phyloP scores from a whole-genome alignment of 2,797 vertebrate genomes.

The Syndactyla subalaris region DNA sequence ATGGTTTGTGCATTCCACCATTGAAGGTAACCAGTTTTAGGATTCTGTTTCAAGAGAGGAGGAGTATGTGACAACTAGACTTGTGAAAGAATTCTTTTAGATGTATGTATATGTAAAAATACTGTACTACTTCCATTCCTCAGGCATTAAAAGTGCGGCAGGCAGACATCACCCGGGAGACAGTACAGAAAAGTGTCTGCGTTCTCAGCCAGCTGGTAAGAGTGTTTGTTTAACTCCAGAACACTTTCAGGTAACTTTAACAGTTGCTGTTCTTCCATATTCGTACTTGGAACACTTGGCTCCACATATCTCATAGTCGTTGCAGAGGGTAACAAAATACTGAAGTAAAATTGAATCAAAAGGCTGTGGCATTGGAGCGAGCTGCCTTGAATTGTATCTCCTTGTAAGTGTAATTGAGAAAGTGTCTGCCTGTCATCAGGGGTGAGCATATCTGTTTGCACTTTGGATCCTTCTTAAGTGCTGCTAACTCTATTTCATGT shows the following conservation, averaged over 20 bases:
- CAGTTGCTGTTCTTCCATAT: neutral
- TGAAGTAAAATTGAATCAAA: neutral
- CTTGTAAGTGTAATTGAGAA: neutral
- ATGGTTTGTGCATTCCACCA: neutral
- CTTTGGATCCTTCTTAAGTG: neutral
- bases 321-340: neutral
- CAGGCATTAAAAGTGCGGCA: slow-evolving; percentile 94
- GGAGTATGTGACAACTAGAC: neutral
- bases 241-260: neutral
- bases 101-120: neutral
- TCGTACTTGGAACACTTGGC: neutral
- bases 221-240: neutral
- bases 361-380: neutral
- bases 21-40: neutral
- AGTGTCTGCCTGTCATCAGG: neutral
- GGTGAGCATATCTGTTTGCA: neutral
- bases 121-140: slow-evolving; percentile 10
- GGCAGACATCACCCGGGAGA: slow-evolving; percentile 96
- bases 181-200: slow-evolving; percentile 98
- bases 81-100: neutral
- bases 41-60: neutral
- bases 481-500: neutral
- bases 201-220: slow-evolving; percentile 97
- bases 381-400: neutral
- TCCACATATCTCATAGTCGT: neutral